Conservation (phyloP, 2,113 vertebrate genomes). For the Chaetorhynchus papuensis region DNA sequence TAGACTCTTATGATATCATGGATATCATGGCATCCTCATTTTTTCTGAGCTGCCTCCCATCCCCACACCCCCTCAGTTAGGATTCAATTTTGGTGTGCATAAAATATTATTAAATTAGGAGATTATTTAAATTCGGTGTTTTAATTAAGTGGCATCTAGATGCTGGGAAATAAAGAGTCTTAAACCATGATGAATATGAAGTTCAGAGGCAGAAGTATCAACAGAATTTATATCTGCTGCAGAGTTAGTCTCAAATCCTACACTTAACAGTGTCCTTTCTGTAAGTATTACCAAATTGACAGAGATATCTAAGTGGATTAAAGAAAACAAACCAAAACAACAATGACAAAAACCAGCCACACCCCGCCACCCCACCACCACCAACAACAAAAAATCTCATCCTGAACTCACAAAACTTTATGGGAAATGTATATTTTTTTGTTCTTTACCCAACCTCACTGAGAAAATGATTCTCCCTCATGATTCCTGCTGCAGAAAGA, state of each 20-base stretch:
- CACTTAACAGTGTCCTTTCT: neutral
- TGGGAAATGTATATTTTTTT: neutral
- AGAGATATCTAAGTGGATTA: neutral
- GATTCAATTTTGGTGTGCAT: neutral
- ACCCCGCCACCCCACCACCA: rapidly evolving
- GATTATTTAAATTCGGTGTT: neutral
- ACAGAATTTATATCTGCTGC: neutral
- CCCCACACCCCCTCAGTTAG: rapidly evolving
- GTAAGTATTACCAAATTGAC: neutral
- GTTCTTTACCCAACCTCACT: neutral
- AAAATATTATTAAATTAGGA: neutral
- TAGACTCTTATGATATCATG: neutral
- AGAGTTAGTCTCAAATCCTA: neutral
- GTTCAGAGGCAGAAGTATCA: neutral
- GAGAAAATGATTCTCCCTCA: neutral
- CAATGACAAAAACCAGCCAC: neutral
- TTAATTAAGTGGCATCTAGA: neutral
- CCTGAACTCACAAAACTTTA: neutral
- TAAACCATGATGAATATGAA: neutral
- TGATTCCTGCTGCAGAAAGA: neutral
- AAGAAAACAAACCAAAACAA: neutral
- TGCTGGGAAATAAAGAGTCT: neutral
- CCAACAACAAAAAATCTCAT: rapidly evolving
- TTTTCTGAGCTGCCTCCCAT: neutral
- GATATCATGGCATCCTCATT: neutral